phyloP scores from a whole-genome alignment of 2,888 invertebrate species.

The Erebia palarica region DNA sequence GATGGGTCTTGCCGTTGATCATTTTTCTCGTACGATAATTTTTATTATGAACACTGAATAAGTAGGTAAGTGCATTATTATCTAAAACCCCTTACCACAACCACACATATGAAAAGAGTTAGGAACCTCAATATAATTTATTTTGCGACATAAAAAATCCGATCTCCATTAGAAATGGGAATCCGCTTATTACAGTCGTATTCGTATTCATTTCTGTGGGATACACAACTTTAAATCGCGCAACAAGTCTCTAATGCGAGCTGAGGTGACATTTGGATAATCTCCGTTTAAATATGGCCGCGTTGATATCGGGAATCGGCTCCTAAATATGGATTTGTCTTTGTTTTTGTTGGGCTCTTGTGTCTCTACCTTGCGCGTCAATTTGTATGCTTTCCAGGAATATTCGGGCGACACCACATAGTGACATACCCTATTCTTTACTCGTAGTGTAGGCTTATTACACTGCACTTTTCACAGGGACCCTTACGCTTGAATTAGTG shows the following conservation, averaged over 20 bases:
- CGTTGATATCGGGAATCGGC: slow-evolving; percentile 58
- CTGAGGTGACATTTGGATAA: slow-evolving; percentile 49
- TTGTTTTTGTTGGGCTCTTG: slow-evolving; percentile 49
- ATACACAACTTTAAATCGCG: background rate
- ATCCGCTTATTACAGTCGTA: too few relatives aligned
- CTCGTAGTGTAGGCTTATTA: background rate
- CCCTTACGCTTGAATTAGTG: too few relatives aligned
- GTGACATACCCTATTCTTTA: background rate
- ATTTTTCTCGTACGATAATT: too few relatives aligned
- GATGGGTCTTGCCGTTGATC: too few relatives aligned
- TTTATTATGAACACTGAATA: too few relatives aligned
- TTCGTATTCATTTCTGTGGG: background rate
- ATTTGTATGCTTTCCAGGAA: slow-evolving; percentile 31
- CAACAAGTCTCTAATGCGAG: background rate
- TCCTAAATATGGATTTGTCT: slow-evolving; percentile 60
- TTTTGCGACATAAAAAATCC: too few relatives aligned
- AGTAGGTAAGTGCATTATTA: too few relatives aligned
- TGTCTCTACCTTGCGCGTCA: slow-evolving; percentile 46
- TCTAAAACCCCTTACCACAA: background rate
- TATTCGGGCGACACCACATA: slow-evolving; percentile 20
- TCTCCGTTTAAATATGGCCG: slow-evolving; percentile 70
- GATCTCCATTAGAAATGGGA: too few relatives aligned
- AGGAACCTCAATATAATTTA: too few relatives aligned
- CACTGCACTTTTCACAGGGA: too few relatives aligned
- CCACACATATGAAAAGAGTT: too few relatives aligned